Evolutionary conservation across 64 coral and sea anemone species (phyloP).

Genomic region (Exaiptasia diaphana): DNA sequence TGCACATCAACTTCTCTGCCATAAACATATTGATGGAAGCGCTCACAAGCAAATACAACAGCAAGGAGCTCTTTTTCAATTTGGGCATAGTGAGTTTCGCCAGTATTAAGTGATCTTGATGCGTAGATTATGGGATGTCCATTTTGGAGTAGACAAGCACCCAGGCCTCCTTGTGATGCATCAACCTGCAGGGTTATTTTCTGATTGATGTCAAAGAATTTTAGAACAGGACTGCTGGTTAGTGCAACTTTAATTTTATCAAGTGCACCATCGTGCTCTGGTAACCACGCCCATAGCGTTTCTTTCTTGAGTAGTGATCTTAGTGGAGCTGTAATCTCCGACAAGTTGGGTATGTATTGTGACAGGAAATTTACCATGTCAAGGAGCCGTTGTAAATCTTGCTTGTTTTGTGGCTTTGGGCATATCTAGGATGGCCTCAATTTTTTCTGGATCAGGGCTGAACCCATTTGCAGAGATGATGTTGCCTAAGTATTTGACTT

Average conservation of each 20-base stretch:
- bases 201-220: slow-evolving; percentile 17
- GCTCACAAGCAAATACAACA: neutral
- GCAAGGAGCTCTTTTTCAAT: slow-evolving; percentile 20
- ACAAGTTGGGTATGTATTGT: slow-evolving; percentile 41
- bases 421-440: slow-evolving; percentile 51
- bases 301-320: slow-evolving; percentile 23
- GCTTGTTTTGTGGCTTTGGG: slow-evolving; percentile 25
- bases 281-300: slow-evolving; percentile 12
- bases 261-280: neutral
- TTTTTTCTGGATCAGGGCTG: slow-evolving; percentile 31
- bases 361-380: slow-evolving; percentile 48
- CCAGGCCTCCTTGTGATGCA: neutral
- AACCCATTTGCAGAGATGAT: slow-evolving; percentile 33
- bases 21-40: slow-evolving; percentile 19
- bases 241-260: neutral
- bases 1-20: neutral
- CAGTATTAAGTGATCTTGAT: neutral
- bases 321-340: slow-evolving; percentile 30
- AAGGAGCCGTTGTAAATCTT: slow-evolving; percentile 56
- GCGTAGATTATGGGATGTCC: neutral
- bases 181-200: neutral
- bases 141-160: neutral
- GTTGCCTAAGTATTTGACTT: slow-evolving; percentile 59
- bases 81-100: neutral
- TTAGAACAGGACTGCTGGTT: neutral